Evolutionary conservation across 2,888 invertebrate genomes (phyloP).

Genomic region (Chaetoderma sp.): DNA sequence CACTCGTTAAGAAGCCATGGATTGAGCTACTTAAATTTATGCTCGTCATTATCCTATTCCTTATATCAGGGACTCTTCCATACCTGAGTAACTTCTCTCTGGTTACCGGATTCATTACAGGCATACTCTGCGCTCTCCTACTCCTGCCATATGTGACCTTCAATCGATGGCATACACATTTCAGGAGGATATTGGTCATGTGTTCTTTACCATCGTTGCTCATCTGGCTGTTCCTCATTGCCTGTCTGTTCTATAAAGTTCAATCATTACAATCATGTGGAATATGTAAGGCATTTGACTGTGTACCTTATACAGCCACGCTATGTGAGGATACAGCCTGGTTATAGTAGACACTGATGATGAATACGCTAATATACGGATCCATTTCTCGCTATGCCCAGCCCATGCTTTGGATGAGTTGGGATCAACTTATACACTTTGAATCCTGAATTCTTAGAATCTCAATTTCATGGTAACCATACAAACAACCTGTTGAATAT

Average conservation of each 20-base stretch:
- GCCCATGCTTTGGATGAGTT: too few species aligned
- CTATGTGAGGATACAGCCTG: slow-evolving; percentile 37
- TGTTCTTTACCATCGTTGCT: slow-evolving; percentile 23
- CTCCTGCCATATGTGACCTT: slow-evolving; percentile 57
- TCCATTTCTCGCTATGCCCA: too few species aligned
- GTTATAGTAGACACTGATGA: too few species aligned
- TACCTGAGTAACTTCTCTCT: slow-evolving; percentile 46
- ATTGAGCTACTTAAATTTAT: slow-evolving; percentile 42
- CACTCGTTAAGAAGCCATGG: slow-evolving; percentile 39
- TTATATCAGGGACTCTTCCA: slow-evolving; percentile 48
- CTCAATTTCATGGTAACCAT: too few species aligned
- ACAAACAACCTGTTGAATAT: too few species aligned
- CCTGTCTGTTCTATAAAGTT: slow-evolving; percentile 40
- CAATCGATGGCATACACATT: slow-evolving; percentile 36
- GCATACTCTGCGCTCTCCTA: slow-evolving; percentile 44
- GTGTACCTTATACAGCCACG: slow-evolving; percentile 44
- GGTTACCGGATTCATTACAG: slow-evolving; percentile 47
- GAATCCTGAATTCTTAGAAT: too few species aligned
- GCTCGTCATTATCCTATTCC: slow-evolving; percentile 30
- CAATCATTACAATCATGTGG: slow-evolving; percentile 40
- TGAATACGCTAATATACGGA: too few species aligned
- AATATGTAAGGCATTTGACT: slow-evolving; percentile 43
- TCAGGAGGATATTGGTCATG: slow-evolving; percentile 35
- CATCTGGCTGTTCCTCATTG: slow-evolving; percentile 29
- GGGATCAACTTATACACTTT: too few species aligned